phyloP scores from a whole-genome alignment of 1,140 invertebrate species.

The Brachionus manjavacas region DNA sequence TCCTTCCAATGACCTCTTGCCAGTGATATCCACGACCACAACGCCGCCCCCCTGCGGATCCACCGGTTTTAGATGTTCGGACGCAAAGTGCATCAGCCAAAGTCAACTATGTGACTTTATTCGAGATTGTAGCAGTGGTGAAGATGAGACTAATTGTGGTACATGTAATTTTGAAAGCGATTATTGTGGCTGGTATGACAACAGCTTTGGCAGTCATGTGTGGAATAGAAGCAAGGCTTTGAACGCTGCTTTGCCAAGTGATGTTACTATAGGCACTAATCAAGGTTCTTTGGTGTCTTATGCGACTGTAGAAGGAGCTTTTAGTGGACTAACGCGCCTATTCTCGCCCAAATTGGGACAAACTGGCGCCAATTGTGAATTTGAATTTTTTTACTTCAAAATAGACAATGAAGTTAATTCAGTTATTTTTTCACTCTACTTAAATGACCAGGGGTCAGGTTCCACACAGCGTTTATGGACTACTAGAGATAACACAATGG shows the following conservation, averaged over 20 bases:
- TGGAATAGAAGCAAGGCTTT: constrained; percentile 48
- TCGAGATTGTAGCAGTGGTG: constrained; percentile 48
- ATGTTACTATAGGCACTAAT: constrained; percentile 12
- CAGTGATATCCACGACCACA: constrained; percentile 43
- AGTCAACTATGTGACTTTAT: constrained; percentile 51
- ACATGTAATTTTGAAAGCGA: constrained; percentile 51
- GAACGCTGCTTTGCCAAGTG: constrained; percentile 42
- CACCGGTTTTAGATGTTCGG: constrained; percentile 46
- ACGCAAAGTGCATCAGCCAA: constrained; percentile 45
- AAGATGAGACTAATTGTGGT: constrained; percentile 53
- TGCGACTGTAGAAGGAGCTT: constrained; percentile 36
- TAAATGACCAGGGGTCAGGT: not conserved
- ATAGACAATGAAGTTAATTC: constrained; percentile 59
- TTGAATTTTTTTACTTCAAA: constrained; percentile 68
- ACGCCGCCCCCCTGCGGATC: constrained; percentile 47
- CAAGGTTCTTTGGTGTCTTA: constrained; percentile 43
- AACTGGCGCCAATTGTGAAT: constrained; percentile 37
- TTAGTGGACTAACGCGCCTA: constrained; percentile 14
- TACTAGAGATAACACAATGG: not conserved
- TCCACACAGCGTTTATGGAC: constrained; percentile 2
- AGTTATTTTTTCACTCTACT: not conserved
- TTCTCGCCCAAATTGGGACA: constrained; percentile 37
- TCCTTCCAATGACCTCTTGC: constrained; percentile 6
- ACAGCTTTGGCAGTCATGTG: constrained; percentile 40
- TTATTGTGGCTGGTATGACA: constrained; percentile 44